phyloP scores from a whole-genome alignment of 1,140 invertebrate genomes.

The Drosophila nigromelanica region DNA sequence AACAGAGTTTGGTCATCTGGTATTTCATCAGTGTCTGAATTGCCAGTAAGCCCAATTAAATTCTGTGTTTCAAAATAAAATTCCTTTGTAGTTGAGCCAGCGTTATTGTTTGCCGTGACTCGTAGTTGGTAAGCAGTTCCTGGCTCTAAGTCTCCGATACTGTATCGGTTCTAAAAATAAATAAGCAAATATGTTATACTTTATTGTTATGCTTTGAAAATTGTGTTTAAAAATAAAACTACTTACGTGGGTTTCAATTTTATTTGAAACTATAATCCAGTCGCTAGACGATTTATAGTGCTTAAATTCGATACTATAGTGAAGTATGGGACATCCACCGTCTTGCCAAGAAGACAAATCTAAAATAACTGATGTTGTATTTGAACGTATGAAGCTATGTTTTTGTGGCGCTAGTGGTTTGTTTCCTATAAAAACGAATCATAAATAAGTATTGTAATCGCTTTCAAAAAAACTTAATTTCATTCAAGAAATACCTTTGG shows the following conservation, averaged over 20 bases:
- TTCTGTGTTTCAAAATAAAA: constrained; percentile 88
- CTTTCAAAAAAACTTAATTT: not conserved
- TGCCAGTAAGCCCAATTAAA: constrained; percentile 84
- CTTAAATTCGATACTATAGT: constrained; percentile 88
- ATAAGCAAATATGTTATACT: constrained; percentile 1
- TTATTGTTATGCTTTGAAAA: not conserved
- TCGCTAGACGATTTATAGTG: constrained; percentile 84
- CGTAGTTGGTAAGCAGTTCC: constrained; percentile 88
- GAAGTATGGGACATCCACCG: constrained; percentile 87
- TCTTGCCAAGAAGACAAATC: constrained; percentile 88
- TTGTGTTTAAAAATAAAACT: not conserved
- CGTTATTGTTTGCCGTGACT: constrained; percentile 89
- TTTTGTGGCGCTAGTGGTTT: constrained; percentile 85
- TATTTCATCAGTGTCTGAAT: constrained; percentile 76
- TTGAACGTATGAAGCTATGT: constrained; percentile 85
- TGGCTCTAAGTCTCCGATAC: constrained; percentile 87
- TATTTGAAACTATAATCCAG: constrained; percentile 85
- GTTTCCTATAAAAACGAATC: constrained; percentile 77
- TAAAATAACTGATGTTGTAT: constrained; percentile 87
- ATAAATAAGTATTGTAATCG: constrained; percentile 47
- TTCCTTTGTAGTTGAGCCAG: constrained; percentile 88
- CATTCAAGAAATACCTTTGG: constrained; percentile 82
- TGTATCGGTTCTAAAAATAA: constrained; percentile 74
- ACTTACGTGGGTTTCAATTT: constrained; percentile 84
- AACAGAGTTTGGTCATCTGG: constrained; percentile 84